Percentiles rank a stretch among this genome's conserved stretches.
These are phyloP conservation scores for Pollenia angustigena DNA, from an alignment of 2,888 invertebrate species.

Conservation along the genomic window DNA sequence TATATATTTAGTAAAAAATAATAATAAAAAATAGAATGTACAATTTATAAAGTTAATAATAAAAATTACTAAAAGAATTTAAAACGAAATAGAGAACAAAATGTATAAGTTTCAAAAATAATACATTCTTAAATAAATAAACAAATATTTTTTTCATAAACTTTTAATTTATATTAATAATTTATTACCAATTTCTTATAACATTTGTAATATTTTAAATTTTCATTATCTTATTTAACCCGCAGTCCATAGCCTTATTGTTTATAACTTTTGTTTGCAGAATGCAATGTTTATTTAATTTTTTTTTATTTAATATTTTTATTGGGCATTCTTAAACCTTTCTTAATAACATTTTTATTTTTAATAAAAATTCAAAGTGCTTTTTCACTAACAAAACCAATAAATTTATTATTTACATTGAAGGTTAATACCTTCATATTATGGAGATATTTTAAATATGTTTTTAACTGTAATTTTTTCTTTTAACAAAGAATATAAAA, in stretches of 20 bases:
- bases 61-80: constrained; percentile 9
- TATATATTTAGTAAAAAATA: constrained; percentile 50
- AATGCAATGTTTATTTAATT: constrained; percentile 35
- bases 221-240: constrained; percentile 23
- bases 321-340: constrained; percentile 36
- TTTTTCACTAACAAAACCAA: constrained; percentile 55
- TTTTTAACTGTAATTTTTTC: constrained; percentile 9
- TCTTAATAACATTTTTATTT: constrained; percentile 54
- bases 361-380: constrained; percentile 47
- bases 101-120: background rate
- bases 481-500: constrained; percentile 30
- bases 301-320: constrained; percentile 42
- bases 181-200: constrained; percentile 36
- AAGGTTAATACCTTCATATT: background rate
- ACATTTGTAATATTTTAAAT: constrained; percentile 28
- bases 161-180: constrained; percentile 13
- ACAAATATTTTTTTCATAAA: background rate
- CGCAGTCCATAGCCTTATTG: constrained; percentile 36
- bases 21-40: constrained; percentile 60
- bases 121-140: background rate
- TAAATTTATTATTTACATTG: constrained; percentile 57
- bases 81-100: background rate
- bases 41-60: constrained; percentile 33
- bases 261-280: constrained; percentile 39
- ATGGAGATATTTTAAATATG: background rate